Evolutionary conservation across 1,140 invertebrate genomes (phyloP).

Genomic region (Leptoteleia sp.): DNA sequence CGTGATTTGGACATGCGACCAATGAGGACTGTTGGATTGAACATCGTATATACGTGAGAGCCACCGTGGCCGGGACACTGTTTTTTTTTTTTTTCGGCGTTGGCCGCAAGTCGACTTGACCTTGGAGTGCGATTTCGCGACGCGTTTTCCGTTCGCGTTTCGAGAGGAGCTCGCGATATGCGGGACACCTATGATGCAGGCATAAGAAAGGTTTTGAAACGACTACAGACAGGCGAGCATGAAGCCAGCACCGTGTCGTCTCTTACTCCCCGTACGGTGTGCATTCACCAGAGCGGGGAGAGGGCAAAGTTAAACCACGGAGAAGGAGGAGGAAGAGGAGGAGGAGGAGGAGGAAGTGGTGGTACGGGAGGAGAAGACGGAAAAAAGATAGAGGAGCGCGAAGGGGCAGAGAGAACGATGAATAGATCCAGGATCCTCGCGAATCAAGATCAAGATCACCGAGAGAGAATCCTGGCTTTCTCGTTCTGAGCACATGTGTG

Average conservation of each 20-base stretch:
- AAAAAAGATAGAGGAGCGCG: conserved; percentile 59
- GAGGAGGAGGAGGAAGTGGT: conserved; percentile 31
- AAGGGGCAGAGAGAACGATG: conserved; percentile 37
- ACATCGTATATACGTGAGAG: conserved; percentile 2
- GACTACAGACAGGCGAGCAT: conserved; percentile 74
- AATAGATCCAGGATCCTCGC: conserved; percentile 61
- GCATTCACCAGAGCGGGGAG: conserved; percentile 68
- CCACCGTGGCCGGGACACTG: conserved; percentile 9
- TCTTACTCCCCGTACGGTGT: conserved; percentile 76
- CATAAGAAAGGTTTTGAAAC: conserved; percentile 76
- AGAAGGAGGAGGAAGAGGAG: conserved; percentile 39
- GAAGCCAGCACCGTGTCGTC: conserved; percentile 69
- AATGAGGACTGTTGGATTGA: not conserved
- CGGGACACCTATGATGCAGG: conserved; percentile 69
- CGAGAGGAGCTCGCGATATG: conserved; percentile 61
- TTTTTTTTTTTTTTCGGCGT: no score
- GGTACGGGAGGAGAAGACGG: conserved; percentile 66
- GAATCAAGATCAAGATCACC: conserved; percentile 64
- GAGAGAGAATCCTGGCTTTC: conserved; percentile 15
- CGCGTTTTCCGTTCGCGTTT: conserved; percentile 30
- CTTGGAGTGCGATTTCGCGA: conserved; percentile 37
- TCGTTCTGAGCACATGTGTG: conserved; percentile 21
- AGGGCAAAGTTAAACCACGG: conserved; percentile 60
- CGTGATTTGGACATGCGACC: not conserved
- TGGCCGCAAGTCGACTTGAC: conserved; percentile 24